Evolutionary conservation across 2,888 invertebrate species (phyloP).

Genomic region (Hecatera dysodea): DNA sequence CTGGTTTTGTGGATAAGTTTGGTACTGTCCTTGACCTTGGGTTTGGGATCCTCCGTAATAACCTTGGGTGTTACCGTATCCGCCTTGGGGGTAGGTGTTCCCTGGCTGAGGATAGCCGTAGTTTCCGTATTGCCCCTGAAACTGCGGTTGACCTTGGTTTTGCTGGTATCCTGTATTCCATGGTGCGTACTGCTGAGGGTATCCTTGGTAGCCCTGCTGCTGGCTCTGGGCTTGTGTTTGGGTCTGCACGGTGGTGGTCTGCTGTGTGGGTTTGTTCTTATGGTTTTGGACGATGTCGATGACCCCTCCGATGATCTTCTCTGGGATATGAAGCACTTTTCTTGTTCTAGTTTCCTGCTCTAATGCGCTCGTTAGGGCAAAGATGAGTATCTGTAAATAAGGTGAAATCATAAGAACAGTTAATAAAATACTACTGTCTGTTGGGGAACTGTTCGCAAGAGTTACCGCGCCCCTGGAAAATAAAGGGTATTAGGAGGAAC

Average conservation of each 20-base stretch:
- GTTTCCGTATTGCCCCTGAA: constrained; percentile 70
- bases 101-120: constrained; percentile 63
- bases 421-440: background rate
- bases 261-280: constrained; percentile 80
- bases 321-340: constrained; percentile 81
- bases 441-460: too few relatives aligned
- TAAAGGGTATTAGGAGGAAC: too few relatives aligned
- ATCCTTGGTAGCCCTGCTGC: constrained; percentile 71
- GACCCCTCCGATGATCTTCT: constrained; percentile 87
- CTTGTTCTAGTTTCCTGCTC: constrained; percentile 60
- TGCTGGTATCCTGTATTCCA: constrained; percentile 68
- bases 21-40: constrained; percentile 64
- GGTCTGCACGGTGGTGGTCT: constrained; percentile 29
- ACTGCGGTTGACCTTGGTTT: constrained; percentile 72
- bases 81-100: constrained; percentile 58
- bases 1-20: constrained; percentile 59
- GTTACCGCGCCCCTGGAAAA: too few relatives aligned
- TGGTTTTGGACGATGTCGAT: constrained; percentile 86
- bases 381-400: constrained; percentile 70
- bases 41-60: constrained; percentile 60
- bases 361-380: constrained; percentile 64
- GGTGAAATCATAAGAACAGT: background rate
- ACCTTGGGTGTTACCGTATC: constrained; percentile 49
- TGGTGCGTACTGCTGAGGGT: constrained; percentile 70
- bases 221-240: constrained; percentile 55